Percentiles rank a stretch among this genome's conserved stretches.
Conservation (phyloP, 2,113 vertebrate genomes). For the Stigmatopora argus region DNA sequence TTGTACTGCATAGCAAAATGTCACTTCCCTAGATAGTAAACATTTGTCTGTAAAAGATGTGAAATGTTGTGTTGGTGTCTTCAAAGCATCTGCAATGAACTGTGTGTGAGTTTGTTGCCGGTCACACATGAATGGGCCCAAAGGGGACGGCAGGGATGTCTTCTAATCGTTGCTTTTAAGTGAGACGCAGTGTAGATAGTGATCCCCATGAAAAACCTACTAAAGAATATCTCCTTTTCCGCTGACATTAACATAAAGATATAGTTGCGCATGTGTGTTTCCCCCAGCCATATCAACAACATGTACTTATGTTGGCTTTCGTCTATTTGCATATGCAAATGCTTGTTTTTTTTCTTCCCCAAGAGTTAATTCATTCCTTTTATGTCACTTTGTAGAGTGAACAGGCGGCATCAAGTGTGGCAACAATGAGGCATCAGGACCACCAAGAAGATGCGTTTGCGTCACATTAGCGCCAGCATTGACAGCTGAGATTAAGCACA, state of each 20-base stretch:
- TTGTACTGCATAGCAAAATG: constrained; percentile 14
- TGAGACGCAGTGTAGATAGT: constrained; percentile 62
- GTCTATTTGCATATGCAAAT: constrained; percentile 70
- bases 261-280: constrained; percentile 52
- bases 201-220: constrained; percentile 65
- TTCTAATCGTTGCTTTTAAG: constrained; percentile 64
- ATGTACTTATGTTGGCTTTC: constrained; percentile 58
- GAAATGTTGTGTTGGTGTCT: constrained; percentile 57
- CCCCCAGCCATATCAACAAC: constrained; percentile 66
- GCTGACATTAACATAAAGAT: constrained; percentile 70
- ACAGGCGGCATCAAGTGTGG: constrained; percentile 66
- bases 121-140: constrained; percentile 57
- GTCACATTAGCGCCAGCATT: constrained; percentile 55
- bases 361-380: constrained; percentile 58
- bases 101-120: constrained; percentile 57
- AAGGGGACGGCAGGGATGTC: constrained; percentile 59
- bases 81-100: constrained; percentile 60
- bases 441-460: constrained; percentile 55
- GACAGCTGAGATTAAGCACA: constrained; percentile 59
- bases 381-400: constrained; percentile 65
- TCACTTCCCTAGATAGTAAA: constrained; percentile 31
- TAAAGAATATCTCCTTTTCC: constrained; percentile 59
- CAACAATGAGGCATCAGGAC: constrained; percentile 55
- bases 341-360: constrained; percentile 33
- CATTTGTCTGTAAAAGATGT: constrained; percentile 54